Base-by-base conservation (phyloP, 2,888 invertebrate species). In the Alitta virens region DNA sequence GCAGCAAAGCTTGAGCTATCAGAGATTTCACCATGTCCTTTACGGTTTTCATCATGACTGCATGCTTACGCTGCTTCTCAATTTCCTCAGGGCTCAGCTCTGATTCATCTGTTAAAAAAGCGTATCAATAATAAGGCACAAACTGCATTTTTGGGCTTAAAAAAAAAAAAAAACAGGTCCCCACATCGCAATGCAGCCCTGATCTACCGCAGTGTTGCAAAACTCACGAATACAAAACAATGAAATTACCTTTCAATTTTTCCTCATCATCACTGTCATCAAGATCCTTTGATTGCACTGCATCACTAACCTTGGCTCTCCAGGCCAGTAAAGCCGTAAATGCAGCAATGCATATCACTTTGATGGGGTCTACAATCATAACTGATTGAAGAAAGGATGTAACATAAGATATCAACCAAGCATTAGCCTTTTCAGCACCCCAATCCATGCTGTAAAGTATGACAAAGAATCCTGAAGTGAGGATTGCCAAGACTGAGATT, bases 361-460 rank as follows among this genome's bases (percentile, higher is more conserved):
- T 59, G 23, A 59, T 38, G 7, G 59, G 59, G 33, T 59, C 59
- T n/a, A 42, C 51, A 25, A 59, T 21, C 9, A 59, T 25, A 2
- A 59, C 23, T 23, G 52, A 26, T n/a, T 59, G 52, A 9, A 42
- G 40, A 25, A 49, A 59, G 24, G 59, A 59, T 1, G 33, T 40
- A 5, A 51, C 14, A 18, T 52, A 59, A 24, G 59, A 33, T 2
- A 42, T 51, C 16, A 59, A 52, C 59, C 59, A 59, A 23, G 38
- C 59, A 9, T 59, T 33, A 1, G 59, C 33, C 52, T 46, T 51
- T 25, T 59, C 59, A n/a, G 2, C 3, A 21, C 59, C 59, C 59
- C 59, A 59, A 9, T 51, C 52, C 59, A 59, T 59, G 18, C 52
- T 52, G 52, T 59, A 59, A 7, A 59, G 51, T 18, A 59, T 59